Percentiles rank a stretch among this genome's conserved stretches.
phyloP scores from a whole-genome alignment of 2,888 invertebrate genomes.

The Chymomyza caudatula region DNA sequence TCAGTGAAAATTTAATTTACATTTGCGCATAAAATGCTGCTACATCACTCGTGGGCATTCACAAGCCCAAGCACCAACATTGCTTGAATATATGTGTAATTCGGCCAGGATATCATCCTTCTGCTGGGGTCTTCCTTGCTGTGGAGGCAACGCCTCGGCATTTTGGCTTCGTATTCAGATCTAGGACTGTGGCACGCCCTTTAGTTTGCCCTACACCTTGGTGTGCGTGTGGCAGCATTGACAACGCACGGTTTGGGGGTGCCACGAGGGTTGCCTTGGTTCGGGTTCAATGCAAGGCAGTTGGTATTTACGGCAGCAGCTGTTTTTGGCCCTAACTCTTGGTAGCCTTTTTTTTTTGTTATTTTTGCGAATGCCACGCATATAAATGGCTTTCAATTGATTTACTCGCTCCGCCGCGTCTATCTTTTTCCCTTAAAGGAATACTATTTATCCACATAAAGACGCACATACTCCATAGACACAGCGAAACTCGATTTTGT shows the following conservation, averaged over 20 bases:
- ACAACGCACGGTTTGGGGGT: neutral
- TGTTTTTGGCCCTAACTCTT: neutral
- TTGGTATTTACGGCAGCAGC: constrained; percentile 56
- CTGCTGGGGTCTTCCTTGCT: neutral
- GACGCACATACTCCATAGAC: neutral
- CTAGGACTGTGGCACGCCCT: constrained; percentile 18
- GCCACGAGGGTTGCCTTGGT: neutral
- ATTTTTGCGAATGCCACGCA: constrained; percentile 41
- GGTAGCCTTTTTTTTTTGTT: neutral
- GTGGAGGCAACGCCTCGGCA: constrained; percentile 7
- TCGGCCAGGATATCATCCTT: neutral
- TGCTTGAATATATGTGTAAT: constrained; percentile 17
- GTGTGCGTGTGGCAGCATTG: constrained; percentile 3
- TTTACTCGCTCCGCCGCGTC: constrained; percentile 46
- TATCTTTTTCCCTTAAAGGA: neutral
- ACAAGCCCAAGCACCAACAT: neutral
- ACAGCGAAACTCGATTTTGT: neutral
- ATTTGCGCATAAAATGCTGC: constrained; percentile 64
- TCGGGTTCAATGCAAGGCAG: constrained; percentile 2
- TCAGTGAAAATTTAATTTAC: constrained; percentile 63
- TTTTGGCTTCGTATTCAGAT: neutral
- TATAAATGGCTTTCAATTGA: constrained; percentile 66
- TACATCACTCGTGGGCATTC: constrained; percentile 26
- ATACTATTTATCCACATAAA: constrained; percentile 13
- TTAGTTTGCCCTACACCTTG: constrained; percentile 43